Conservation (phyloP, 1,140 invertebrate genomes). For the Drosophila quadrilineata region DNA sequence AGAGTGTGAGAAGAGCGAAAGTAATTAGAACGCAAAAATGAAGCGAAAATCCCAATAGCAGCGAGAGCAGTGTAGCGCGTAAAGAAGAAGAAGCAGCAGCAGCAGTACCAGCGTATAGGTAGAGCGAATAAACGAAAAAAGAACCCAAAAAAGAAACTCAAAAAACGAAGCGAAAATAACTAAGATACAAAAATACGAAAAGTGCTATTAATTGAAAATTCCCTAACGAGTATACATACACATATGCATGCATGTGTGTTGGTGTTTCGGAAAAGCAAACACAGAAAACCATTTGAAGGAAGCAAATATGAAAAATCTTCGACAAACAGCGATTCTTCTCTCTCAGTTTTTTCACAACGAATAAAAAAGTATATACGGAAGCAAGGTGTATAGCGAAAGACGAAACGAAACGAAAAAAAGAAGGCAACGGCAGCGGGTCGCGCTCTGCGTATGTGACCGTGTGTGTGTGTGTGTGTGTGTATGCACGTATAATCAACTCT, state of each 20-base stretch:
- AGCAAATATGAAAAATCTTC: conserved; percentile 12
- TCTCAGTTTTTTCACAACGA: conserved; percentile 39
- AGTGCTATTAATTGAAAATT: conserved; percentile 29
- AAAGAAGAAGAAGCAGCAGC: conserved; percentile 28
- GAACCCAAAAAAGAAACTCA: conserved; percentile 18
- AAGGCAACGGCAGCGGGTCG: conserved; percentile 54
- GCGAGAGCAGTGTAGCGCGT: conserved; percentile 37
- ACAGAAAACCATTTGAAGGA: too few species aligned
- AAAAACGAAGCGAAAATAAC: conserved; percentile 15
- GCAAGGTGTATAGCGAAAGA: conserved; percentile 71
- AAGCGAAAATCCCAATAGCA: conserved; percentile 34
- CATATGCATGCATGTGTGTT: too few species aligned
- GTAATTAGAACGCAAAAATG: conserved; percentile 62
- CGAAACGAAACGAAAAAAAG: conserved; percentile 55
- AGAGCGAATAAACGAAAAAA: conserved; percentile 25
- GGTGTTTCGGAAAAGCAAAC: too few species aligned
- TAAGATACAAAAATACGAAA: conserved; percentile 14
- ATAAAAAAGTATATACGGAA: conserved; percentile 70
- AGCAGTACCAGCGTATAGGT: conserved; percentile 34
- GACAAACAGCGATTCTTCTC: conserved; percentile 25
- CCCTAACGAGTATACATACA: conserved; percentile 6
- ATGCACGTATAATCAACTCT: not conserved
- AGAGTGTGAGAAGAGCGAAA: conserved; percentile 40
- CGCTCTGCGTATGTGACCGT: conserved; percentile 21
- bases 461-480: conserved; percentile 20